Evolutionary conservation across 2,797 vertebrate species (phyloP), one percentile per base, ranked within the genome.

Genomic region (Enteromius argenteus): DNA sequence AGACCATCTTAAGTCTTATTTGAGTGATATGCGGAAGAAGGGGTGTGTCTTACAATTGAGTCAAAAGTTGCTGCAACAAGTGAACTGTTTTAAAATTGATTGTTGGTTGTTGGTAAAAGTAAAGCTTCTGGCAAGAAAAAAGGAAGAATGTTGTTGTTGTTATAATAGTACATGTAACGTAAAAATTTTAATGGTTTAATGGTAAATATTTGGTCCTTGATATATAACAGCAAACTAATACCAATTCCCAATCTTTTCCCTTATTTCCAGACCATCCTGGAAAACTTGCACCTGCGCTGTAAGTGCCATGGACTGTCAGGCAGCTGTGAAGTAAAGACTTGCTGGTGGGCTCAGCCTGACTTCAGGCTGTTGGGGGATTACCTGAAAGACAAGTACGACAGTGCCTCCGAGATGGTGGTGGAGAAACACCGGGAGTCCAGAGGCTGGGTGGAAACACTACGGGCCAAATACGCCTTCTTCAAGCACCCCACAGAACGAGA

Each of bases 331-430:
- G 98, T 99, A 75, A 99, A 99, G 95, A 99, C 98, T 0, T 99
- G 98, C 89, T 99, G 98, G 98, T 98, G 97, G 97, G 97, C 98
- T 0, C 98, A 99, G 94, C 98, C 98, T 0, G 97, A 98, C 88
- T 99, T 99, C 94, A 96, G 98, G 1, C 96, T 96, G 60, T 96
- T 99, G 5, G 98, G 98, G 0, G 97, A 99, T 92, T 97, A 97
- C 93, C 95, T 99, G 91, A 99, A 99, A 92, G 98, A 99, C 89
- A 99, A 99, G 89, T 99, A 99, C 0, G 98, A 99, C 96, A 99
- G 97, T 6, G 98, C 98, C 77, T 99, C 98, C 0, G 98, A 99
- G 95, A 99, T 99, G 98, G 96, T 98, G 91, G 98, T 99, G 89
- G 98, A 99, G 89, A 99, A 98, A 93, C 98, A 98, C 90, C 94